Conservation (phyloP, 2,888 invertebrate species). For the Tipula lateralis region DNA sequence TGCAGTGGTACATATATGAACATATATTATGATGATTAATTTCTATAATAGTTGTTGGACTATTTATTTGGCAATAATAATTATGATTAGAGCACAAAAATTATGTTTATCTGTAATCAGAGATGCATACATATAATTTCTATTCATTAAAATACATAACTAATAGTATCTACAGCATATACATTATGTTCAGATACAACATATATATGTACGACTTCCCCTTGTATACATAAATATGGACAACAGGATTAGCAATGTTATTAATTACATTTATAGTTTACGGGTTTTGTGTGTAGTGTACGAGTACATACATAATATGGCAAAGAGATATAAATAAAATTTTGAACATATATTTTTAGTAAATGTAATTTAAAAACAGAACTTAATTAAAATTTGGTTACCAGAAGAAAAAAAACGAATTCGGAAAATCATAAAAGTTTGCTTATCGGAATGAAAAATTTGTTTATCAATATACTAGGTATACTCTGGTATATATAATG, state of each 20-base stretch:
- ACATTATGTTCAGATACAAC: not conserved
- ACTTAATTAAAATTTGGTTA: slow-evolving; percentile 3
- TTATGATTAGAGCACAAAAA: not conserved
- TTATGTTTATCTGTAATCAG: not conserved
- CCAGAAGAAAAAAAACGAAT: not conserved
- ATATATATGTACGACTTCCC: not conserved
- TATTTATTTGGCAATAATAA: not conserved
- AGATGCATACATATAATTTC: not conserved
- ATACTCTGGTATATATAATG: not conserved
- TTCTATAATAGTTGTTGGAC: not conserved
- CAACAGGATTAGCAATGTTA: not conserved
- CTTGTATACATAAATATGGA: not conserved
- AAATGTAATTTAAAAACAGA: not conserved
- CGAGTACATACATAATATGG: not conserved
- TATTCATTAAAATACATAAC: not conserved
- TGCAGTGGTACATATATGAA: not conserved
- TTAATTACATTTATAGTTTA: not conserved
- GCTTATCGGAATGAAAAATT: not conserved
- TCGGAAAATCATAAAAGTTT: not conserved
- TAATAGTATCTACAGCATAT: not conserved
- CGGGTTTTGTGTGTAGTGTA: not conserved
- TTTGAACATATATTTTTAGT: not conserved
- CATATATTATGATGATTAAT: not conserved
- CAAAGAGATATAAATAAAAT: not conserved
- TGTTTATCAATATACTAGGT: not conserved